A percentile compares a stretch with the other conserved stretches of the same genome.
phyloP scores from a whole-genome alignment of 2,888 invertebrate species.

The Leucozona laternaria region DNA sequence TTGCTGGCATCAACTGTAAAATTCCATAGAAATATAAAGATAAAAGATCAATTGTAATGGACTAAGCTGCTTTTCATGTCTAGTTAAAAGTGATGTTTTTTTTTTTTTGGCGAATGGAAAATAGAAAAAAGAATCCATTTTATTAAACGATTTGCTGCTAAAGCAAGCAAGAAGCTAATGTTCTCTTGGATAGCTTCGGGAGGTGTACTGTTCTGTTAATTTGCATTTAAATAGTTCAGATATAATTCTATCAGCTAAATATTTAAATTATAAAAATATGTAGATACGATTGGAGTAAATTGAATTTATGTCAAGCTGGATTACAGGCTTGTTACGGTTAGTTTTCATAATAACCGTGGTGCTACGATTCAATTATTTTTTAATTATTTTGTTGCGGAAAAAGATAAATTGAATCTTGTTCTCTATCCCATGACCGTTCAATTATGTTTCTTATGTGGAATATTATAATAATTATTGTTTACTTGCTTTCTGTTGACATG shows the following conservation, averaged over 20 bases:
- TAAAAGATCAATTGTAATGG: slow-evolving; percentile 61
- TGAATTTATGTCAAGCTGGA: background rate
- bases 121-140: background rate
- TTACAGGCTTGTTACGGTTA: background rate
- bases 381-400: too few relatives aligned
- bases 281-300: background rate
- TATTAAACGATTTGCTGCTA: background rate
- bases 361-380: too few relatives aligned
- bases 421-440: too few relatives aligned
- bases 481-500: too few relatives aligned
- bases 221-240: slow-evolving; percentile 40
- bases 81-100: slow-evolving; percentile 10
- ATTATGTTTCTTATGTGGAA: too few relatives aligned
- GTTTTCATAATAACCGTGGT: background rate
- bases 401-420: too few relatives aligned
- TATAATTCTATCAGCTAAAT: slow-evolving; percentile 4
- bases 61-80: slow-evolving; percentile 28
- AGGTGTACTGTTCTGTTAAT: background rate
- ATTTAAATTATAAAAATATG: background rate
- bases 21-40: slow-evolving; percentile 61
- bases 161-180: background rate
- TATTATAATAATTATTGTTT: too few relatives aligned
- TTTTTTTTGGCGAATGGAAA: slow-evolving; percentile 7
- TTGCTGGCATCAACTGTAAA: slow-evolving; percentile 80
- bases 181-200: background rate